phyloP scores from a whole-genome alignment of 2,888 invertebrate genomes.

The Cyclophora punctaria region DNA sequence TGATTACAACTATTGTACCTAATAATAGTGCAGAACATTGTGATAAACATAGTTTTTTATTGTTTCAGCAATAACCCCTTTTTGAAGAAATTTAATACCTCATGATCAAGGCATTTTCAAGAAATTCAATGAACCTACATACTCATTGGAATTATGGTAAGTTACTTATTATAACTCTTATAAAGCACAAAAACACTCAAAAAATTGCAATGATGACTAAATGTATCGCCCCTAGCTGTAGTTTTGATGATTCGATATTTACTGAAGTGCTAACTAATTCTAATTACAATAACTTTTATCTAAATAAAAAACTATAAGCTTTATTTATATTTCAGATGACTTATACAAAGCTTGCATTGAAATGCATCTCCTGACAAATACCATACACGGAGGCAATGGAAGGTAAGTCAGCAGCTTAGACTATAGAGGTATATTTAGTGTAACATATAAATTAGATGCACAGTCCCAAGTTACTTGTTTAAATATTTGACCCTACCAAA shows the following conservation, averaged over 20 bases:
- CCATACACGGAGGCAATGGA: no score
- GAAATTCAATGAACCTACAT: no score
- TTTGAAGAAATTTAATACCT: background rate
- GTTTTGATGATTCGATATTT: slow-evolving; percentile 27
- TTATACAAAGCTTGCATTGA: no score
- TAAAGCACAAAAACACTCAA: no score
- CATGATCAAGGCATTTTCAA: no score
- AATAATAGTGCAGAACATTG: background rate
- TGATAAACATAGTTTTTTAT: background rate
- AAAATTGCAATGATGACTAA: slow-evolving; percentile 18
- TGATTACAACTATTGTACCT: no score
- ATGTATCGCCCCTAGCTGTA: slow-evolving; percentile 30
- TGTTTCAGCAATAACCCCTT: no score
- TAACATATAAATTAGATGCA: no score
- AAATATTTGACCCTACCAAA: slow-evolving; percentile 58
- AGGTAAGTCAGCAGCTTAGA: no score
- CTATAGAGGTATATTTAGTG: no score
- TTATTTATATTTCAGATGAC: background rate
- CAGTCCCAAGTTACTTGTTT: background rate
- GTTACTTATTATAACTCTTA: background rate
- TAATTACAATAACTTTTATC: background rate
- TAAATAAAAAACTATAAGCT: background rate
- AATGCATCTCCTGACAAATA: no score
- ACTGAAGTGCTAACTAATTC: slow-evolving; percentile 9
- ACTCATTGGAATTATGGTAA: background rate